Conservation (phyloP, 2,888 invertebrate species). For the Gisinianus flammeolus region DNA sequence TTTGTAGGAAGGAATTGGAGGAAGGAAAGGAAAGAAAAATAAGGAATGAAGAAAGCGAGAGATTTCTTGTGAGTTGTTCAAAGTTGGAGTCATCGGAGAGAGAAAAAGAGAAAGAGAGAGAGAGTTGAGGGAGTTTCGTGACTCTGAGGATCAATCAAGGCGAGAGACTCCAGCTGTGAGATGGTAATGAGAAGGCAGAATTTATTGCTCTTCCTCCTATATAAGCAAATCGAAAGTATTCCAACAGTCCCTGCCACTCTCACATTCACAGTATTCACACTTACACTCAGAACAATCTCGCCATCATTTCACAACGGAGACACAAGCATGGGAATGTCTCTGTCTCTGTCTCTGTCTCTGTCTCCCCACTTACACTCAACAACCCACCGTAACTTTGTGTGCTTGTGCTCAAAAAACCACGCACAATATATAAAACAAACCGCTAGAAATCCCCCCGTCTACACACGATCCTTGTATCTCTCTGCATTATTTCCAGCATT, state of each 20-base stretch:
- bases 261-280: background rate
- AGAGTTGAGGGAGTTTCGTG: slow-evolving; percentile 34
- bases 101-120: slow-evolving; percentile 6
- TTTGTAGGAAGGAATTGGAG: background rate
- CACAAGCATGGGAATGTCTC: background rate
- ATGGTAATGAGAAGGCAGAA: slow-evolving; percentile 55
- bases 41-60: background rate
- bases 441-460: too few relatives aligned
- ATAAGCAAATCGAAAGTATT: slow-evolving; percentile 26
- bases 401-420: too few relatives aligned
- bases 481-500: too few relatives aligned
- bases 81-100: too few relatives aligned
- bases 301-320: background rate
- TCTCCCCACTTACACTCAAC: too few relatives aligned
- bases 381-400: too few relatives aligned
- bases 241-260: background rate
- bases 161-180: slow-evolving; percentile 54
- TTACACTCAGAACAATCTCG: too few relatives aligned
- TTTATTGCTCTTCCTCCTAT: slow-evolving; percentile 46
- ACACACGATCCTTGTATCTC: too few relatives aligned
- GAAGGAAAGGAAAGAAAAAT: background rate
- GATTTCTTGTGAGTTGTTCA: too few relatives aligned
- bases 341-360: background rate
- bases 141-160: slow-evolving; percentile 55
- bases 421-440: too few relatives aligned